These are phyloP conservation scores for Bergia sp. DNA, from an alignment of 92 coral and sea anemone species.

Conservation along the genomic window DNA sequence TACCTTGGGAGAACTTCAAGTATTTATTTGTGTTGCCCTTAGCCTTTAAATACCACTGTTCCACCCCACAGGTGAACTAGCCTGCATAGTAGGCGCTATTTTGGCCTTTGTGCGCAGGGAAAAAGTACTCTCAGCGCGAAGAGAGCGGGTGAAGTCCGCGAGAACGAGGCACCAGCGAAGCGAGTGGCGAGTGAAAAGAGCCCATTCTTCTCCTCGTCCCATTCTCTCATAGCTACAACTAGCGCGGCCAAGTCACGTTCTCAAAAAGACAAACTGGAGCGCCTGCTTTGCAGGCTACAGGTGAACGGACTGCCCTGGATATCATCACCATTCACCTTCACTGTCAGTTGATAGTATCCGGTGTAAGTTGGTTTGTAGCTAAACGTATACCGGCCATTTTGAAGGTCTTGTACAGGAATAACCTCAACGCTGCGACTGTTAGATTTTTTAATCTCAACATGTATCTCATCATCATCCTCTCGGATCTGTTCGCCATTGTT, in stretches of 20 bases:
- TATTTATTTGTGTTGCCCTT: not conserved
- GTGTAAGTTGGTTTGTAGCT: conserved; percentile 9
- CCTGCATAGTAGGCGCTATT: conserved; percentile 12
- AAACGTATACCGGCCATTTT: conserved; percentile 13
- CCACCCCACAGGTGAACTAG: conserved; percentile 3
- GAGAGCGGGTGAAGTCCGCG: too few species aligned
- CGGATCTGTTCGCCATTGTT: not conserved
- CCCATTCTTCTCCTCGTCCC: too few species aligned
- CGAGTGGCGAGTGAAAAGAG: too few species aligned
- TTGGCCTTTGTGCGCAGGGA: not conserved
- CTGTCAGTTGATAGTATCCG: conserved; percentile 28
- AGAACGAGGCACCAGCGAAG: too few species aligned
- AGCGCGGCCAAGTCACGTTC: too few species aligned
- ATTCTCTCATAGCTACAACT: too few species aligned
- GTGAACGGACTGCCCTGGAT: too few species aligned
- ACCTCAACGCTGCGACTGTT: not conserved
- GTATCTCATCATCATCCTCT: not conserved
- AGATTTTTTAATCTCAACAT: not conserved
- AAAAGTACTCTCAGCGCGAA: too few species aligned
- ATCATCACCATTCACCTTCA: too few species aligned
- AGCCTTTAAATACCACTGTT: conserved; percentile 24
- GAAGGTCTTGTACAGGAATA: conserved; percentile 6
- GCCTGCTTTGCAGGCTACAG: too few species aligned
- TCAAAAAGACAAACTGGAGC: too few species aligned
- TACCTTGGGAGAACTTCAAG: not conserved